Percentiles rank a stretch among this genome's conserved stretches.
Evolutionary conservation across 2,113 vertebrate genomes (phyloP).

Genomic region (Smithornis capensis): DNA sequence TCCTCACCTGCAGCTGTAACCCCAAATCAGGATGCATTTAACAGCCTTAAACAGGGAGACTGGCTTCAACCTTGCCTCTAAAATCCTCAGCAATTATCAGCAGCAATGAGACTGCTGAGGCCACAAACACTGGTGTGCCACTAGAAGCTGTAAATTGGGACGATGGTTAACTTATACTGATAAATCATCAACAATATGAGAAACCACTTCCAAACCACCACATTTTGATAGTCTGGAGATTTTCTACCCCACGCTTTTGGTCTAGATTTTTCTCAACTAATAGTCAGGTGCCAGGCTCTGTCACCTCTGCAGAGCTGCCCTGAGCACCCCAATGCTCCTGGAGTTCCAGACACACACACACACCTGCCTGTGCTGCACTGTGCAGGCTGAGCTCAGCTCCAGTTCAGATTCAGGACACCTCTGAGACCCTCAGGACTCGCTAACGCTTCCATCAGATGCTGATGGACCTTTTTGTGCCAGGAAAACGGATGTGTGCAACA

Average conservation of each 20-base stretch:
- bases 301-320: neutral
- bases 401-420: neutral
- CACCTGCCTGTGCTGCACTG: neutral
- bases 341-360: neutral
- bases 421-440: neutral
- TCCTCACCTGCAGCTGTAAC: neutral
- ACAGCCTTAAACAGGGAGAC: neutral
- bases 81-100: neutral
- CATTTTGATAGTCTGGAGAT: neutral
- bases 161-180: neutral
- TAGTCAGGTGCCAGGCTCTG: neutral
- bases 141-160: neutral
- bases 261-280: neutral
- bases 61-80: neutral
- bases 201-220: neutral
- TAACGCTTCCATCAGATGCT: conserved; percentile 24
- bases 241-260: neutral
- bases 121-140: neutral
- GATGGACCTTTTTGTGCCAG: conserved; percentile 28
- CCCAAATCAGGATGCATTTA: neutral
- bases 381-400: neutral
- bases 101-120: neutral
- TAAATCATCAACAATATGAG: neutral
- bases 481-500: conserved; percentile 37
- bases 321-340: neutral